phyloP scores from a whole-genome alignment of 1,140 invertebrate genomes.

The Lethrus apterus region DNA sequence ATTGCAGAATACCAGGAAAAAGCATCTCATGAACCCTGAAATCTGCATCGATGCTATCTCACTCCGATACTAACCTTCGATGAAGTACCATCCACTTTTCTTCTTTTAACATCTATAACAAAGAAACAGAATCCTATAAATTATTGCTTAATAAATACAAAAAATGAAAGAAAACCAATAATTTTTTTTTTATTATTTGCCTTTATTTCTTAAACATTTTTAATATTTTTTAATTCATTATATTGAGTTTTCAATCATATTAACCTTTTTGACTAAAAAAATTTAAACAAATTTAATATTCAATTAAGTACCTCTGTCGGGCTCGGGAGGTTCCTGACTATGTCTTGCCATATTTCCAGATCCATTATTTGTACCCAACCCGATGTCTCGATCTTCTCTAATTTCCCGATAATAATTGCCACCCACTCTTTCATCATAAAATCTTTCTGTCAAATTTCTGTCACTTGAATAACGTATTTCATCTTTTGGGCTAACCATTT shows the following conservation, averaged over 20 bases:
- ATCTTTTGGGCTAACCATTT: constrained; percentile 38
- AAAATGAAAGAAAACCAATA: not conserved
- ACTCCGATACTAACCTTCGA: constrained; percentile 69
- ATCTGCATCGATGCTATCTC: constrained; percentile 42
- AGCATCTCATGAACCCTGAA: constrained; percentile 27
- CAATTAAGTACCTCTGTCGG: constrained; percentile 35
- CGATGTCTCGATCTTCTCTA: constrained; percentile 33
- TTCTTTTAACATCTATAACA: constrained; percentile 63
- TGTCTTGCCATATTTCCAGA: constrained; percentile 28
- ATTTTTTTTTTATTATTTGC: too few relatives aligned
- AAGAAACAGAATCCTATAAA: too few relatives aligned
- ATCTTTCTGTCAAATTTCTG: constrained; percentile 28
- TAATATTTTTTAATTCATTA: too few relatives aligned
- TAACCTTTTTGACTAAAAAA: too few relatives aligned
- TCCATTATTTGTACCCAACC: constrained; percentile 24
- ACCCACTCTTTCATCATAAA: constrained; percentile 36
- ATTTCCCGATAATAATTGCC: constrained; percentile 42
- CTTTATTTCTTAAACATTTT: too few relatives aligned
- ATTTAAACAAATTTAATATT: not conserved
- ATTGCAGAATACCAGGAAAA: constrained; percentile 12
- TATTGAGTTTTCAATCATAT: too few relatives aligned
- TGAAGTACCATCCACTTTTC: constrained; percentile 65
- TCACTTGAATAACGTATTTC: constrained; percentile 34
- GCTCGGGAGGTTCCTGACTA: constrained; percentile 35
- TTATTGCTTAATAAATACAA: too few relatives aligned